Conservation (phyloP, 2,797 vertebrate species). For the Tenualosa ilisha region DNA sequence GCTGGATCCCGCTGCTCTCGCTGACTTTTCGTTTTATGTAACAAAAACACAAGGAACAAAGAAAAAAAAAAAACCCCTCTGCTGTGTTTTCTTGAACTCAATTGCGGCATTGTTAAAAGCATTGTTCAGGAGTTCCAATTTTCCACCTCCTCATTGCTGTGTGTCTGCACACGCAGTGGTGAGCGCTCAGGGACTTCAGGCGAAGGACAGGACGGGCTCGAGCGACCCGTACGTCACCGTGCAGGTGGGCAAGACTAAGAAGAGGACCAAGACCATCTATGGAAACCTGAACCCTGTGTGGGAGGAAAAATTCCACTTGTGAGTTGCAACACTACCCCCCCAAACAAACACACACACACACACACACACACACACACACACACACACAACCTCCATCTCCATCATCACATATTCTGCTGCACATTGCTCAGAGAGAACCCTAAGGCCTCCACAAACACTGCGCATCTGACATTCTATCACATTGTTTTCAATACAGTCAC, state of each 20-base stretch:
- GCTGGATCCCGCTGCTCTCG: background rate
- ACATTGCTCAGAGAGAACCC: background rate
- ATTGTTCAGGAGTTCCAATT: background rate
- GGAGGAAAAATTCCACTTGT: slow-evolving; percentile 97
- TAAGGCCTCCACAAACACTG: too few species aligned
- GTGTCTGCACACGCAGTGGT: slow-evolving; percentile 73
- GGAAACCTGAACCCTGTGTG: slow-evolving; percentile 96
- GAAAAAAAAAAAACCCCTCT: background rate
- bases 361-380: background rate
- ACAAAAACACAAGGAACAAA: background rate
- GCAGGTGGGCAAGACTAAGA: slow-evolving; percentile 97
- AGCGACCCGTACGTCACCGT: slow-evolving; percentile 97
- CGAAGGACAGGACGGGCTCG: slow-evolving; percentile 96
- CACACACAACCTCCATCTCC: background rate
- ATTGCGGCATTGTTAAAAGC: background rate
- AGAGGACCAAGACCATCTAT: slow-evolving; percentile 96
- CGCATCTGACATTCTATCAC: too few species aligned
- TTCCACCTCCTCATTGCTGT: background rate
- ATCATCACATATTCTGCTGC: background rate
- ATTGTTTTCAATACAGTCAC: too few species aligned
- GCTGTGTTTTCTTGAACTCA: background rate
- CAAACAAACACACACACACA: background rate
- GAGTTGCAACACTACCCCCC: slow-evolving; percentile 58
- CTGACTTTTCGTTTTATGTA: slow-evolving; percentile 16
- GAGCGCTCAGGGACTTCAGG: slow-evolving; percentile 95